Evolutionary conservation across 2,113 vertebrate genomes (phyloP).

Genomic region (Pedionomus torquatus): DNA sequence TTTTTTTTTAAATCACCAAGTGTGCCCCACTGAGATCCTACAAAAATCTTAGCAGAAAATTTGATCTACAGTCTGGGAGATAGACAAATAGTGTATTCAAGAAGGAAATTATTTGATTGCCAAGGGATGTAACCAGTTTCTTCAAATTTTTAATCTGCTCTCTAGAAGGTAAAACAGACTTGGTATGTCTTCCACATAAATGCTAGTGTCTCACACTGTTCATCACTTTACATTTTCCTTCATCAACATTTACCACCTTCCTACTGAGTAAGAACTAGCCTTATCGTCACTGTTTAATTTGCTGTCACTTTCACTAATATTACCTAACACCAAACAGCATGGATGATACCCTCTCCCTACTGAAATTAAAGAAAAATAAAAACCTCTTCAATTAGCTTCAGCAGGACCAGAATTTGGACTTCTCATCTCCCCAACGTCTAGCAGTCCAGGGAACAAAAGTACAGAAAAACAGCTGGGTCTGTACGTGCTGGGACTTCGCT

Average conservation of each 20-base stretch:
- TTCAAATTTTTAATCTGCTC: slow-evolving; percentile 1
- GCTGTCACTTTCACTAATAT: neutral
- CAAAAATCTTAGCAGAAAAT: neutral
- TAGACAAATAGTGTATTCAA: neutral
- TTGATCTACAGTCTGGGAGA: neutral
- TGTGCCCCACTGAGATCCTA: neutral
- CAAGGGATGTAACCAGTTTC: neutral
- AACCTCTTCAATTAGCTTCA: neutral
- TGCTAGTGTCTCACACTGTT: neutral
- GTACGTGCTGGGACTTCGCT: neutral
- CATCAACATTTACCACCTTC: neutral
- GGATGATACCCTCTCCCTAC: neutral
- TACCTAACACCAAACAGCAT: neutral
- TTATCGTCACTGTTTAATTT: neutral
- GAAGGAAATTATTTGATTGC: slow-evolving; percentile 9
- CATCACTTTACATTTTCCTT: neutral
- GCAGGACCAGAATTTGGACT: neutral
- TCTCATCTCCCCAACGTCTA: neutral
- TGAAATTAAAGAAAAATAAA: neutral
- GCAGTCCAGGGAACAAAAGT: neutral
- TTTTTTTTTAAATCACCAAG: neutral
- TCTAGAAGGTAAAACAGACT: neutral
- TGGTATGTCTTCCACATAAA: neutral
- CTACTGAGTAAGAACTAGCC: neutral
- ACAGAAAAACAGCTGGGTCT: neutral